Evolutionary conservation across 2,113 vertebrate genomes (phyloP), one percentile per base, ranked within the genome.

Genomic region (Nothoprocta pentlandii): DNA sequence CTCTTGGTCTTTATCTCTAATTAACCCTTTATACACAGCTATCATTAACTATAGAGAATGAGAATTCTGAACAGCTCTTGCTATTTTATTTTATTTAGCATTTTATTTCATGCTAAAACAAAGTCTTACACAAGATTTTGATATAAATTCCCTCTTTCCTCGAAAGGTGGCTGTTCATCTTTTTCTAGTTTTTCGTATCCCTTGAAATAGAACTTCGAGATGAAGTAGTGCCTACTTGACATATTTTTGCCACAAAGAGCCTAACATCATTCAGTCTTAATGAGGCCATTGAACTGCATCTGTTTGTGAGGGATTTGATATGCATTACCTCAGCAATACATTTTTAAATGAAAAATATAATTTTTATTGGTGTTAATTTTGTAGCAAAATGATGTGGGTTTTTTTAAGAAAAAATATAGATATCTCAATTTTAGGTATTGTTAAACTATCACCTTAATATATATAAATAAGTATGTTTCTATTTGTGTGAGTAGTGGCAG

Each of bases 371-470:
- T 90, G 1, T 76, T 73, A 3, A 16, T 70, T 74, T 85, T 62
- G 16, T 47, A 58, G 3, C 3, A 74, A 56, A 89, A 34, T 2
- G 1, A 3, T 17, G 9, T 56, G 28, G 16, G 16, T 28, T 32
- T 56, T 54, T 54, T 56, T 56, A 32, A 56, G 15, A 56, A 56
- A 56, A 56, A 30, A 6, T 25, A 53, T 53, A 53, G 0, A 3
- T 9, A 25, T 10, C 4, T 68, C 64, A 14, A 20, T 73, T 41
- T 47, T 39, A 12, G 0, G 0, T 41, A 16, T 1, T 20, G 1
- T 49, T 85, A 30, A 20, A 25, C 10, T 69, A 3, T 23, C 53
- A 77, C 62, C 66, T 53, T 30, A 54, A 15, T 28, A 54, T 54
- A 54, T 14, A 54, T 28, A 28, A 26, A 28, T 28, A 54, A 26